Evolutionary conservation across 1,140 invertebrate genomes (phyloP), one percentile per base, ranked within the genome.

Genomic region (Ostrea edulis): DNA sequence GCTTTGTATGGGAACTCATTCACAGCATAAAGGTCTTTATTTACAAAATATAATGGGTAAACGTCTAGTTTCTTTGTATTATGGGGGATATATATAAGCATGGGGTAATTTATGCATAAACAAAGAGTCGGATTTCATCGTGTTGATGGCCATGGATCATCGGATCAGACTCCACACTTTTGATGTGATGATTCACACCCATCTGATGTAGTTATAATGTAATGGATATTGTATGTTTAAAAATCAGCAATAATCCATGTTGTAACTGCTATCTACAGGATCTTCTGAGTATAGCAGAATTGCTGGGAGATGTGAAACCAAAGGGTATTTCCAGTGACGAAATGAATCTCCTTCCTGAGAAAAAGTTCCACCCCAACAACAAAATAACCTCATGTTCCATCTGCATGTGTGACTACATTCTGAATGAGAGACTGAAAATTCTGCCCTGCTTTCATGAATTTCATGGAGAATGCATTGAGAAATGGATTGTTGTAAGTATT

Each of bases 361-460:
- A 89, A n/a, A 71, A 87, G 14, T 92, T 88, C 71, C 89, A 88
- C 44, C 68, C 87, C 9, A 87, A 52, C 29, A 84, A 89, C n/a
- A 77, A 82, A 5, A 35, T 29, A 9, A 82, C 87, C 12, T 90
- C 91, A 17, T 92, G 92, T 89, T 84, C 88, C 22, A 91, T 92
- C 29, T 92, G 92, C 85, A 92, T 92, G 91, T 87, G 88, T 86
- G 91, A 92, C 51, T 92, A 90, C 88, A 87, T 88, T 44, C 81
- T 88, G 9, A 86, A 85, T 11, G 91, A 92, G 8, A 68, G 52
- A n/a, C 86, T 90, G 44, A 89, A 90, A 62, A 92, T 92, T 52
- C 88, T 92, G 12, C 90, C 91, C 58, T 92, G 92, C 62, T 92
- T 92, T 77, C 92, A 92, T 84, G 88, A 91, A 14, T 92, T 90